These are phyloP conservation scores for Turritopsis rubra DNA, from an alignment of 30 jellyfish, hydroid and myxozoan species.

Conservation along the genomic window DNA sequence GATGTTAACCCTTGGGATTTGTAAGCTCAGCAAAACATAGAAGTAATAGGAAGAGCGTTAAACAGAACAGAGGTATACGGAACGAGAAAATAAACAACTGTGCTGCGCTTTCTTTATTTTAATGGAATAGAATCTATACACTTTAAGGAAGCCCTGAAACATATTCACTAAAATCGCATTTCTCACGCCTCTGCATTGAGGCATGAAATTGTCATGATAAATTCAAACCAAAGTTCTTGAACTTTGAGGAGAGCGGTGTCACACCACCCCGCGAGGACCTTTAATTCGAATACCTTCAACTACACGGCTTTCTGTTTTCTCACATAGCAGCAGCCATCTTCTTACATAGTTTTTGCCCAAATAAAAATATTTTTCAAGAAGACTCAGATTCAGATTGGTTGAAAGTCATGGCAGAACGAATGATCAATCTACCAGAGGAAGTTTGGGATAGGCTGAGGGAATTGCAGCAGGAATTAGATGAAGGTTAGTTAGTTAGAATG, in stretches of 20 bases:
- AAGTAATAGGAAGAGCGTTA: background rate
- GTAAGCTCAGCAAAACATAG: background rate
- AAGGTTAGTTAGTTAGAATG: slow-evolving; percentile 35
- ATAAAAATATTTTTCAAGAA: background rate
- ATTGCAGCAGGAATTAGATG: slow-evolving; percentile 69
- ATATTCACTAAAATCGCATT: background rate
- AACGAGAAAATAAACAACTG: background rate
- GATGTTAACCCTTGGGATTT: background rate
- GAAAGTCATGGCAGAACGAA: slow-evolving; percentile 14
- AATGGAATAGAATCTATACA: background rate
- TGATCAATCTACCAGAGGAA: slow-evolving; percentile 65
- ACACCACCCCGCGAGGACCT: too few species aligned
- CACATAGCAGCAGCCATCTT: too few species aligned
- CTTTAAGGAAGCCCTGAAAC: background rate
- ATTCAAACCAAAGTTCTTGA: background rate
- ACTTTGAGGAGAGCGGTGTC: background rate
- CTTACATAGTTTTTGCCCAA: background rate
- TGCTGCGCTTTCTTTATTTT: background rate
- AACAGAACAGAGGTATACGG: background rate
- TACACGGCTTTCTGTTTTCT: background rate
- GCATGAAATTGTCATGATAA: background rate
- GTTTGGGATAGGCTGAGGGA: slow-evolving; percentile 79
- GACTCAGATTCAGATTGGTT: background rate
- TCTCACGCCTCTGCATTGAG: background rate
- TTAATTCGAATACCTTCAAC: background rate